These are phyloP conservation scores for Machimus rusticus DNA, from an alignment of 2,888 invertebrate species.

Conservation along the genomic window DNA sequence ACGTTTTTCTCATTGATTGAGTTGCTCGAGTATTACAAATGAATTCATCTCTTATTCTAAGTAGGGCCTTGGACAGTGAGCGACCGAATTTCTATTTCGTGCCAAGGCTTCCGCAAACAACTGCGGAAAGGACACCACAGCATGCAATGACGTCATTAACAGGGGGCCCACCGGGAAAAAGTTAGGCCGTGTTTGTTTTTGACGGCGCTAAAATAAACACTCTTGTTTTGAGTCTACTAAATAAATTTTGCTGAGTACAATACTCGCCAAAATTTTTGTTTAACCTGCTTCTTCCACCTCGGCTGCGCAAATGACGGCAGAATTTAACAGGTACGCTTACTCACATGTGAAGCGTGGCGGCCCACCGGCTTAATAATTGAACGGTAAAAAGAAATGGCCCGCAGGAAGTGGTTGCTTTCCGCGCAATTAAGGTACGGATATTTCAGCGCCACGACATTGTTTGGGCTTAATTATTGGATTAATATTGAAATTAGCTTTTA, in stretches of 20 bases:
- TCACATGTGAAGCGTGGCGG: background rate
- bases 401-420: background rate
- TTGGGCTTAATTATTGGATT: background rate
- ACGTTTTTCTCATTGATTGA: background rate
- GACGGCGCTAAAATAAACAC: background rate
- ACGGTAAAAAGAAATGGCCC: background rate
- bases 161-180: background rate
- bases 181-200: background rate
- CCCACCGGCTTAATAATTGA: background rate
- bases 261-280: background rate
- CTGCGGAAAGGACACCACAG: background rate
- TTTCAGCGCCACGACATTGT: background rate
- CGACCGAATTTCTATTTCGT: background rate
- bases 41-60: background rate
- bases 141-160: background rate
- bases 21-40: background rate
- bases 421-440: background rate
- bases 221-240: background rate
- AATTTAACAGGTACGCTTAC: background rate
- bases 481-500: background rate
- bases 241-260: background rate
- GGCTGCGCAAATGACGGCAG: background rate
- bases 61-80: background rate
- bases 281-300: background rate
- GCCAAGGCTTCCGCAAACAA: background rate